Base-by-base conservation (phyloP, 2,797 vertebrate genomes). In the Paguma larvata region DNA sequence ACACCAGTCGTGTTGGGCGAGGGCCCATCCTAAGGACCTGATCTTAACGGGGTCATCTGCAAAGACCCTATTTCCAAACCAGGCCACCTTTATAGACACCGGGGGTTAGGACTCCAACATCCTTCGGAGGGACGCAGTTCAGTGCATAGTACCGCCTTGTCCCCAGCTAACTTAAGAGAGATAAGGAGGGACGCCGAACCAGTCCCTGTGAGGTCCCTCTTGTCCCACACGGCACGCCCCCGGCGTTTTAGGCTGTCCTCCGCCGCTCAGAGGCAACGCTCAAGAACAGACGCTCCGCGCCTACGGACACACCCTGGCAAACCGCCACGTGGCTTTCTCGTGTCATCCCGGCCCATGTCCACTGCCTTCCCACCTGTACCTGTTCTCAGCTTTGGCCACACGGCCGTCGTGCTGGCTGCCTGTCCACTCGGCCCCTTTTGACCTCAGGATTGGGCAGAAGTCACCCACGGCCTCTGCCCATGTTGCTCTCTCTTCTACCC, bases 1-100 rank as follows among this genome's bases (percentile, higher is more conserved):
- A 78, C 5, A 65, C 9, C 2, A 1, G 53, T 88, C 34, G 6
- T 18, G n/a, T 0, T 79, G 14, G 41, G 34, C 18, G 7, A 5
- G 13, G 9, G 18, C 21, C 62, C 63, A 84, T 27, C 34, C 11
- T 59, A 38, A 15, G 48, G 23, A 30, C 7, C 18, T 94, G 78
- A 78, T 68, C 63, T 70, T 78, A 82, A 67, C 27, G 68, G 72
- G 32, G 46, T 75, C 19, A 72, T 38, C 51, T 82, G 21, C 14
- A 73, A 91, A 85, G 41, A 56, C 48, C 84, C 21, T n/a, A 75
- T 65, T 90, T 95, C 34, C 44, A 73, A 88, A 73, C 16, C 68
- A 68, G 38, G 48, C 12, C 51, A 56, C 16, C n/a, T 10, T 48
- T 48, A 46, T 4, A 46, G 34, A 85, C 34, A 16, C 16, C 27